phyloP scores from a whole-genome alignment of 1,140 invertebrate species.

The Bombus waltoni region DNA sequence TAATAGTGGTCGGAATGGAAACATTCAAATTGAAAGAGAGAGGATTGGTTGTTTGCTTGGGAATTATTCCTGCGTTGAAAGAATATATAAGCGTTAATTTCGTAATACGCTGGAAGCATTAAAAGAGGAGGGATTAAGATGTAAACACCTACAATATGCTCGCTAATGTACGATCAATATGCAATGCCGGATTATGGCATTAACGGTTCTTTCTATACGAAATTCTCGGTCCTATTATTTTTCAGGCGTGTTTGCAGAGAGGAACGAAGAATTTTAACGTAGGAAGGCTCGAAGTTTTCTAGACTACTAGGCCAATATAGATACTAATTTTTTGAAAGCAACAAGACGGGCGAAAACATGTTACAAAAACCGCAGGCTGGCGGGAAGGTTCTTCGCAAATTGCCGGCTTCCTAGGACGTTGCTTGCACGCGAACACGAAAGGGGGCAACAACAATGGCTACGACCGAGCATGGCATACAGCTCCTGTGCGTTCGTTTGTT shows the following conservation, averaged over 20 bases:
- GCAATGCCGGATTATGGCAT: background rate
- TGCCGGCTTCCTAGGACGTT: conserved; percentile 1
- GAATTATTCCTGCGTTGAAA: background rate
- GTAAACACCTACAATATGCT: background rate
- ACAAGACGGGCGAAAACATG: background rate
- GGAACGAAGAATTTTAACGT: background rate
- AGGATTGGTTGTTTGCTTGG: background rate
- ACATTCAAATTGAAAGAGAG: background rate
- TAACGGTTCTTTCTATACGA: background rate
- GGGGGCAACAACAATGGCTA: conserved; percentile 30
- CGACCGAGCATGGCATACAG: background rate
- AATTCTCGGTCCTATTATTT: background rate
- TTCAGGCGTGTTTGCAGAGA: background rate
- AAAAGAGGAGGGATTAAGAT: background rate
- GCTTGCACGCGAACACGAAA: conserved; percentile 27
- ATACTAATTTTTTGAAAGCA: conserved; percentile 46
- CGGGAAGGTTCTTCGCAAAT: conserved; percentile 26
- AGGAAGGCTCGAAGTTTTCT: background rate
- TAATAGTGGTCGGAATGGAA: background rate
- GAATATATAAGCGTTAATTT: background rate
- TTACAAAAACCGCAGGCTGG: background rate
- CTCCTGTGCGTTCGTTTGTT: conserved; percentile 59
- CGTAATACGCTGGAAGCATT: background rate
- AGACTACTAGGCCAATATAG: background rate
- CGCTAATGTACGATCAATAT: background rate